Base-by-base conservation (phyloP, 2,113 vertebrate genomes). In the Xenopus borealis region DNA sequence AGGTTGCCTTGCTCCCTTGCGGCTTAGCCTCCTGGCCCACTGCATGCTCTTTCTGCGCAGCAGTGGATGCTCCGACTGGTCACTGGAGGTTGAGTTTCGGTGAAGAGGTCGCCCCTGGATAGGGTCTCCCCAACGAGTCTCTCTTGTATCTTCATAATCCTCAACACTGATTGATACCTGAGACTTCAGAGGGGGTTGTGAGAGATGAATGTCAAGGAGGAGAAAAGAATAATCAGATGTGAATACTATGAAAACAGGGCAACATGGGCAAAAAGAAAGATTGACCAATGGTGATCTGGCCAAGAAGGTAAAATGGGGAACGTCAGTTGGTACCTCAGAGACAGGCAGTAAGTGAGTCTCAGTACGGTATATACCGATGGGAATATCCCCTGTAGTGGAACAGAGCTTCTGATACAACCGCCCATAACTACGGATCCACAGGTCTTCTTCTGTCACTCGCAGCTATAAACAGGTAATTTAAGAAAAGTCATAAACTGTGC, bases 121-220 rank as follows among this genome's bases (percentile, higher is more conserved):
- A 33, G 91, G 86, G 74, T 92, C 92, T 70, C 74, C 74, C 10
- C 91, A 85, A 4, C 90, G 86, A 13, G 89, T 83, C 64, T 93
- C 92, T 33, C 90, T 85, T 20, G 90, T 92, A 86, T 94, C 92
- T 82, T 92, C 91, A 3, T 90, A 91, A 82, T 92, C 92, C 66
- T 94, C 91, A 78, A 91, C 89, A 4, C 89, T 92, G 81, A 92
- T 92, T 71, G 92, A 93, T n/a, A 92, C 92, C 86, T 93, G 91
- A 63, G 92, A 92, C 92, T 94, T 27, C 23, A 27, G 23, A 27
- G 23, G 23, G 23, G 23, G 23, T 27, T 23, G 20, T 61, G 44
- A 44, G 18, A 50, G 61, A 7, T 12, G 47, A 55, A 55, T n/a
- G 17, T n/a, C 1, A 61, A 18, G 3, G 55, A 58, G 55, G 17